Base-by-base conservation (phyloP, 2,797 vertebrate species). In the Crocidura indochinensis region DNA sequence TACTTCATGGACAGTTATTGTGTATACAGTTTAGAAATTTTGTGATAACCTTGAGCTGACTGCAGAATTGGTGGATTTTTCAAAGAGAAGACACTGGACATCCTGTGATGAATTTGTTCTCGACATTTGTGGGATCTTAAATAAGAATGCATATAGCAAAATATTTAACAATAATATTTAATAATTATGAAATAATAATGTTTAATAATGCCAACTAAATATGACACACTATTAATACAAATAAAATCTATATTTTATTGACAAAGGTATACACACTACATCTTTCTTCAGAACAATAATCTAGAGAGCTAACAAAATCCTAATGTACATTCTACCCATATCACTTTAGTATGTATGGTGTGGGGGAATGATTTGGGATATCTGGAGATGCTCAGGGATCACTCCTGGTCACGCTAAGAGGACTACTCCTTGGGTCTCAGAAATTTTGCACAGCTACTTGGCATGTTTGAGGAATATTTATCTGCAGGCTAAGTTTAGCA, bases 131-230 rank as follows among this genome's bases (percentile, higher is more conserved):
- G 67, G 11, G 20, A 5, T 38, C 46, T 6, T 10, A 29, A 22
- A 51, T 82, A 47, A 85, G 27, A 85, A 29, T 27, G n/a, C 7
- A 76, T 84, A 64, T 56, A 69, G 10, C 51, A 51, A 51, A 15
- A 51, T 51, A 51, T 51, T 51, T 15, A 51, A 51, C 10, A 46
- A 81, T 7, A 27, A 29, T 20, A 19, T 27, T 38, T 38, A 38
- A 38, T 38, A 3, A 6, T 31, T 74, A 0, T 7, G 5, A 8
- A 17, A 17, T 9, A 8, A 26, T 91, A 71, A 68, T 31, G 74
- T 90, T 82, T 88, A 44, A 20, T 77, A 72, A 47, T 92, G 29
- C 24, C n/a, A 74, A 79, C 9, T 62, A 53, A 69, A 68, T 44
- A 12, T 71, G 60, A 44, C 11, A 75, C 15, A 64, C 24, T 81